Evolutionary conservation across 2,797 vertebrate species (phyloP).

Genomic region (Morelia viridis): DNA sequence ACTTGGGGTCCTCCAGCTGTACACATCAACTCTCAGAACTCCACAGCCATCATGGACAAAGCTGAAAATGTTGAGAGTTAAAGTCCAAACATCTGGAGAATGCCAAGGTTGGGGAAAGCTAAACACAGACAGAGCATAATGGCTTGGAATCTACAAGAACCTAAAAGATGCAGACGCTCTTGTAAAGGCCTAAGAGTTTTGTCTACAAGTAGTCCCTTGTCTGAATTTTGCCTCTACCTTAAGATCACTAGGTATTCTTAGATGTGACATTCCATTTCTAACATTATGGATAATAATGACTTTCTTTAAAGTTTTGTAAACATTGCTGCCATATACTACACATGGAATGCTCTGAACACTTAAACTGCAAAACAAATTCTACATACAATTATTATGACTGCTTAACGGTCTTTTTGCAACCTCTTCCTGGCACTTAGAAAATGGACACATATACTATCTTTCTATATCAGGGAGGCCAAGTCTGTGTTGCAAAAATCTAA

Average conservation of each 20-base stretch:
- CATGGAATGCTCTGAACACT: not conserved
- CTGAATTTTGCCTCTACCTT: not conserved
- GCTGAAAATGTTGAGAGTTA: not conserved
- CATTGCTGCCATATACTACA: not conserved
- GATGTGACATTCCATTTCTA: not conserved
- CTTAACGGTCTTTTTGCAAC: not conserved
- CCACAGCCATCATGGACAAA: too few species aligned
- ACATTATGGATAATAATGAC: not conserved
- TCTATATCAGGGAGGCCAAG: not conserved
- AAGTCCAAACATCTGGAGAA: not conserved
- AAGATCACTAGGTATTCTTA: not conserved
- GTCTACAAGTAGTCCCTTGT: not conserved
- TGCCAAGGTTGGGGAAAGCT: not conserved
- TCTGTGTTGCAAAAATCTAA: not conserved
- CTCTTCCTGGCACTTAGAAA: not conserved
- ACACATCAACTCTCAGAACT: too few species aligned
- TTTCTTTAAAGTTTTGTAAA: not conserved
- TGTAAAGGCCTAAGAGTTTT: not conserved
- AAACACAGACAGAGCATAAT: not conserved
- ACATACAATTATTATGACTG: not conserved
- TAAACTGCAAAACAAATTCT: not conserved
- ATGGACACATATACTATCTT: not conserved
- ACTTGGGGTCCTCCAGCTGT: too few species aligned
- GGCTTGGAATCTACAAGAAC: not conserved
- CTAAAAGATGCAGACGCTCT: not conserved